phyloP scores from a whole-genome alignment of 2,113 vertebrate species.

The Pangasianodon gigas region DNA sequence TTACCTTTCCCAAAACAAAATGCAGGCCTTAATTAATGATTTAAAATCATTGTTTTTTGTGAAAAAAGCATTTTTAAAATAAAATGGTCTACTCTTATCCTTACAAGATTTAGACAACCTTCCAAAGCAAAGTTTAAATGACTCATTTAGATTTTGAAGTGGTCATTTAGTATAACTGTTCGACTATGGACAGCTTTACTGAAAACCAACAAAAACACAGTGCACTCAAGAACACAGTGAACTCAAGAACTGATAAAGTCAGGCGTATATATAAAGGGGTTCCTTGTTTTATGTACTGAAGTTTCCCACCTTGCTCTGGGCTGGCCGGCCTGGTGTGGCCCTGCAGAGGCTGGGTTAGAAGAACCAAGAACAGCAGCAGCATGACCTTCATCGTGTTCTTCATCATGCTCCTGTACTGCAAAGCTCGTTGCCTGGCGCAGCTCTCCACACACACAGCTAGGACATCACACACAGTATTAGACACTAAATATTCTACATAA shows the following conservation, averaged over 20 bases:
- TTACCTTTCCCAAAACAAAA: too few species aligned
- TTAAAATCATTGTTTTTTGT: too few species aligned
- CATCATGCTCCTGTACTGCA: conserved; percentile 69
- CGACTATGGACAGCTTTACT: not conserved
- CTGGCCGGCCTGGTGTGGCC: conserved; percentile 64
- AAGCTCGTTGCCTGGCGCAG: conserved; percentile 58
- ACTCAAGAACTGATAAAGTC: not conserved
- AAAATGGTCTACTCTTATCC: too few species aligned
- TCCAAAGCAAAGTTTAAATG: not conserved
- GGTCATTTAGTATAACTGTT: not conserved
- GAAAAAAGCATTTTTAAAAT: too few species aligned
- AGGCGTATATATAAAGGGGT: not conserved
- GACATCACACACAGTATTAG: not conserved
- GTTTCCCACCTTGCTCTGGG: conserved; percentile 70
- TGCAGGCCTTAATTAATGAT: too few species aligned
- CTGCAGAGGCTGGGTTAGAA: conserved; percentile 62
- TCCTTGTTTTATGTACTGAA: not conserved
- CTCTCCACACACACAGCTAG: conserved; percentile 69
- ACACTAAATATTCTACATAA: not conserved
- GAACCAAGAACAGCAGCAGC: conserved; percentile 70
- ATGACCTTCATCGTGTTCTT: conserved; percentile 69
- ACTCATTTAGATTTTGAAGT: not conserved
- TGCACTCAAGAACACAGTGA: too few species aligned
- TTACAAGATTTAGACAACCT: not conserved
- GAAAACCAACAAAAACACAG: not conserved